Evolutionary conservation across 2,888 invertebrate genomes (phyloP), one percentile per base, ranked within the genome.

Genomic region (Eupithecia abbreviata): DNA sequence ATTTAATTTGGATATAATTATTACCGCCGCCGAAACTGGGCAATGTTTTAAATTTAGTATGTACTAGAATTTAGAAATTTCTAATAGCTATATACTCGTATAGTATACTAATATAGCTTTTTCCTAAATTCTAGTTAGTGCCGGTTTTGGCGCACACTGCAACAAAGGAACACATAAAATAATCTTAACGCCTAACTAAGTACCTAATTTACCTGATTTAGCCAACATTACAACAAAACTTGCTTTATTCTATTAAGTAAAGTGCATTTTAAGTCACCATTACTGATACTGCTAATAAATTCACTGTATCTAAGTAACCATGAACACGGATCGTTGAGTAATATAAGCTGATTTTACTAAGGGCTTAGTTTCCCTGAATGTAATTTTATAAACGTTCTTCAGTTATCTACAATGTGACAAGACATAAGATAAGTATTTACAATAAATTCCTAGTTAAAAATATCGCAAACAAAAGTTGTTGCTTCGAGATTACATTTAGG

Each of bases 251-350:
- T 77, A 78, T 77, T 77, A 78, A 65, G 51, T 77, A 69, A 78
- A 77, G 65, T 76, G 74, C 70, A 76, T 78, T 79, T 78, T 80
- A 78, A 81, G 73, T 79, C 74, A 66, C 79, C 70, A 79, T 80
- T 79, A 81, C 77, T 49, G 65, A 75, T 73, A 75, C 77, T 74
- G 76, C 79, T 71, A 80, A 77, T 80, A 77, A 77, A 78, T 80
- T 79, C 67, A 67, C 74, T 30, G 69, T 79, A 77, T 79, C 77
- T 74, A 77, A 75, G 55, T 75, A 77, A 72, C 49, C 55, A 77
- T 76, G 70, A 68, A 47, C 67, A 72, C 62, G 72, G 69, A 42
- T 68, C 18, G 66, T 80, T 77, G 65, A 66, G 76, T 65, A 80
- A 79, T n/a, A 45, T 42, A 71, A 71, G 65, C 71, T 42, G 15